phyloP scores from a whole-genome alignment of 2,797 vertebrate species.

The Semotilus atromaculatus region DNA sequence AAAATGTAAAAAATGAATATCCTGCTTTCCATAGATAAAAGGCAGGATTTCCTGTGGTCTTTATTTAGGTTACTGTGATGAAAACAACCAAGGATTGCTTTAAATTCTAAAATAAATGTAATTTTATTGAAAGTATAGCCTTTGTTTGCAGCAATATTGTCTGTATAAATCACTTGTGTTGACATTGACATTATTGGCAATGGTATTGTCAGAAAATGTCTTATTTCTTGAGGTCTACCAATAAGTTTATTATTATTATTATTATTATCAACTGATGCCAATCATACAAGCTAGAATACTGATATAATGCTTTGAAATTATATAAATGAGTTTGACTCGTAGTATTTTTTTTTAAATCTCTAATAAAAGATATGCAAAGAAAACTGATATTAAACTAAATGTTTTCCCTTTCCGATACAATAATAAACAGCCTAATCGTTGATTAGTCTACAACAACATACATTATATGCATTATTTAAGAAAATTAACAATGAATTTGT shows the following conservation, averaged over 20 bases:
- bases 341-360: background rate
- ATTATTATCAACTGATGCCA: background rate
- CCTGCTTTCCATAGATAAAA: constrained; percentile 22
- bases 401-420: background rate
- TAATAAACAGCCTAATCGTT: background rate
- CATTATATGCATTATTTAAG: background rate
- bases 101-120: background rate
- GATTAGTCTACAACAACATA: background rate
- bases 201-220: too few relatives aligned
- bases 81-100: background rate
- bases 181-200: too few relatives aligned
- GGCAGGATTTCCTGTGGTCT: constrained; percentile 40
- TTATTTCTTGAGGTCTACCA: background rate
- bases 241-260: background rate
- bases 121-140: background rate
- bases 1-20: constrained; percentile 13
- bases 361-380: background rate
- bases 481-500: background rate
- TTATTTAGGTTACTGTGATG: constrained; percentile 10
- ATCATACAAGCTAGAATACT: background rate
- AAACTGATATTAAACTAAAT: background rate
- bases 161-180: background rate
- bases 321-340: too few relatives aligned
- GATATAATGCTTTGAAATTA: background rate
- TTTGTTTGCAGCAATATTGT: background rate